Base-by-base conservation (phyloP, 1,140 invertebrate genomes). In the Coptotermes formosanus region DNA sequence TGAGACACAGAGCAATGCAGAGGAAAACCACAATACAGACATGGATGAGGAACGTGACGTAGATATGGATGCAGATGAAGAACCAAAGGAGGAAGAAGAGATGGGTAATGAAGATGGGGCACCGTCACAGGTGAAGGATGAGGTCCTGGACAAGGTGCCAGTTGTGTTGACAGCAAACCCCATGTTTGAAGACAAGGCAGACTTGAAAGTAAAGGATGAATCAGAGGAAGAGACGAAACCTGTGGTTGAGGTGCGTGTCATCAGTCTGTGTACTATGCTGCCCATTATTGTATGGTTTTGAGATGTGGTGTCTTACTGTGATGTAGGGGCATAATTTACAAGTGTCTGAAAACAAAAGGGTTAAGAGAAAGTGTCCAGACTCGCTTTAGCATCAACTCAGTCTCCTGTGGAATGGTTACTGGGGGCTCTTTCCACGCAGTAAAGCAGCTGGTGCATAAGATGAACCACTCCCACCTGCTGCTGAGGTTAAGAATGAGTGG, bases 181-280 rank as follows among this genome's bases (percentile, higher is more conserved):
- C 16, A 30, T 30, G 59, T 32, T 30, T 25, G 88, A 88, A 52
- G 69, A 25, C 64, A 88, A 89, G 86, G 89, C 90, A 85, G 90
- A 91, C 83, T 87, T 88, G 1, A 81, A 90, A 75, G 90, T 91
- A 89, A 92, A 91, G 86, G 91, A 91, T 86, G 91, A 92, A 89
- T 91, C 90, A 81, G 91, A 92, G n/a, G 91, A 92, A 85, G 91
- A 92, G 11, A 91, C 91, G 55, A 91, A 92, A 86, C 91, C 91
- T 85, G 89, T 91, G 43, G 84, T 87, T 44, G 91, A 92, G 43
- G 85, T 82, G 21, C 25, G 43, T 86, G 16, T 32, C 14, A 4
- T 38, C 38, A 2, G 32, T 85, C 0, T 48, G 0, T 48, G 7
- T 86, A n/a, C 2, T 38, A 38, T 38, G 38, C 38, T 38, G 38